Evolutionary conservation across 2,113 vertebrate genomes (phyloP).

Genomic region (Colaptes auratus): DNA sequence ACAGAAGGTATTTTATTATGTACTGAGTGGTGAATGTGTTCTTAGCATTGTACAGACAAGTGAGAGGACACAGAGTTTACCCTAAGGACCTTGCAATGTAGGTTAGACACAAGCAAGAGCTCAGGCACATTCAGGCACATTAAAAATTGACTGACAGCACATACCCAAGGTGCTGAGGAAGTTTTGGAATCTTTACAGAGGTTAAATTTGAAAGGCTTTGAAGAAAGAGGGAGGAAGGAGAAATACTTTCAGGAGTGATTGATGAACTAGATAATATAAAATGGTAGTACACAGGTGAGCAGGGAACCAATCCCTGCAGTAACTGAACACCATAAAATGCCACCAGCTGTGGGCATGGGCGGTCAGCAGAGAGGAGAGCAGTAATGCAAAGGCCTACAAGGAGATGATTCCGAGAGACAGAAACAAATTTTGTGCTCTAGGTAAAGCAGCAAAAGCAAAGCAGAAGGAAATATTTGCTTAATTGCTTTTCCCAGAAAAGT

Average conservation of each 20-base stretch:
- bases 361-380: neutral
- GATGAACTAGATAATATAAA: neutral
- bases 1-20: neutral
- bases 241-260: neutral
- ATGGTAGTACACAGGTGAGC: neutral
- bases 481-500: neutral
- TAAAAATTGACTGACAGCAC: neutral
- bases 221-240: rapidly evolving
- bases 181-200: neutral
- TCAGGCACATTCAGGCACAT: neutral
- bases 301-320: neutral
- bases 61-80: neutral
- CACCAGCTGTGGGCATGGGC: neutral
- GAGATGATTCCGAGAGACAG: neutral
- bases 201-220: neutral
- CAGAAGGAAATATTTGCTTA: too few species aligned
- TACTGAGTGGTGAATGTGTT: neutral
- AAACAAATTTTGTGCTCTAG: neutral
- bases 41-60: neutral
- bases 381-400: neutral
- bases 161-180: neutral
- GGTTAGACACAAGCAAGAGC: neutral
- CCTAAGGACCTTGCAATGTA: neutral
- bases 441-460: neutral
- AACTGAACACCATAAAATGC: neutral